Evolutionary conservation across 2,113 vertebrate species (phyloP), one percentile per base, ranked within the genome.

Genomic region (Clarias macrocephalus): DNA sequence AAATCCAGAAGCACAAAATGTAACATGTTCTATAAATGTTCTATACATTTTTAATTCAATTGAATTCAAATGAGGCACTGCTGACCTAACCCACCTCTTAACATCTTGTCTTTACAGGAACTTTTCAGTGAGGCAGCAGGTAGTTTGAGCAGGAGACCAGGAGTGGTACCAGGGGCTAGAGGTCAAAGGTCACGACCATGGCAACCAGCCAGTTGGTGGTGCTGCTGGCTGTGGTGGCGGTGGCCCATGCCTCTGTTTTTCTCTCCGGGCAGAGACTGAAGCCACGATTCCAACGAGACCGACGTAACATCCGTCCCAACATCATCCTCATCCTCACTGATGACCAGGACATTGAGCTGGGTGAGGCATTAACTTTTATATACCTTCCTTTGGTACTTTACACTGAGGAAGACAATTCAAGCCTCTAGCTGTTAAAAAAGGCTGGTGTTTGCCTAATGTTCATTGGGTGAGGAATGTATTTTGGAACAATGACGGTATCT

Each of bases 241-340:
- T 97, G 23, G 90, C 95, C 89, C 93, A 94, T 4, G 95, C 95
- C 59, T 94, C 96, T 19, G 79, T 95, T 63, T 95, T 97, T 92
- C 94, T 95, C 86, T 94, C 96, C 18, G 95, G 94, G 79, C 97
- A 96, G 82, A 97, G 96, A 76, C 94, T 97, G 90, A 99, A 98
- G 89, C 96, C 96, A 91, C 95, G 97, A 90, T 96, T 97, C 90
- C 98, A 98, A 93, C 95, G 97, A 84, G 98, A 99, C 92, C 95
- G 97, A 28, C 96, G 97, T 85, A 99, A 99, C 93, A 99, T 99
- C 93, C 96, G 97, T 7, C 97, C 98, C 48, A 99, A 99, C 94
- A 97, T 99, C 94, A 97, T 99, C 93, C 96, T 99, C 57, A 95
- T 99, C 93, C 96, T 99, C 91, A 99, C 98, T 0, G 98, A 99